A percentile compares a stretch with the other conserved stretches of the same genome.
Evolutionary conservation across 2,113 vertebrate species (phyloP).

Genomic region (Sinocyclocheilus grahami): DNA sequence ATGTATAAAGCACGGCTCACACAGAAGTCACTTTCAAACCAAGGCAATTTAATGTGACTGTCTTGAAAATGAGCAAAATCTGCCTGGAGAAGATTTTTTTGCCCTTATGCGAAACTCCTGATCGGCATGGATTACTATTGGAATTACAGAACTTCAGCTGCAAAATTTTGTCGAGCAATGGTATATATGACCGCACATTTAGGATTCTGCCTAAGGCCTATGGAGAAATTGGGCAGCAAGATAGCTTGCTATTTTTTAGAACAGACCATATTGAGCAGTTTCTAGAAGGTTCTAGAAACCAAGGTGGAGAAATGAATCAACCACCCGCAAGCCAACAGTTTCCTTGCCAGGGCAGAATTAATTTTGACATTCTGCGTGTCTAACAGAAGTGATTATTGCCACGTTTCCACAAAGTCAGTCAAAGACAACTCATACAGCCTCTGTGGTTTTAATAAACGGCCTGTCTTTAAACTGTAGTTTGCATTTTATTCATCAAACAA

Average conservation of each 20-base stretch:
- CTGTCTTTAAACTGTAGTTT: slow-evolving; percentile 48
- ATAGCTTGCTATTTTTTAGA: neutral
- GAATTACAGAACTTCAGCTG: too few species aligned
- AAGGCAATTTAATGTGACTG: neutral
- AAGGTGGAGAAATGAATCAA: slow-evolving; percentile 15
- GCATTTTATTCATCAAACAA: slow-evolving; percentile 70
- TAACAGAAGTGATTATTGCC: slow-evolving; percentile 56
- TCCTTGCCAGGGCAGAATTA: slow-evolving; percentile 55
- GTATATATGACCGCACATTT: neutral
- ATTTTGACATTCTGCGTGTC: slow-evolving; percentile 56
- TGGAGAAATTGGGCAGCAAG: neutral
- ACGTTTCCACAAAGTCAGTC: slow-evolving; percentile 57
- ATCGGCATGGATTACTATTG: neutral
- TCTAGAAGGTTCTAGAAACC: neutral
- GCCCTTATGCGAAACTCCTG: neutral
- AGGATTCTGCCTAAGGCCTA: neutral
- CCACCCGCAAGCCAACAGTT: slow-evolving; percentile 24
- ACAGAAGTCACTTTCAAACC: neutral
- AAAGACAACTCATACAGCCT: slow-evolving; percentile 46
- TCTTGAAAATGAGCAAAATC: neutral
- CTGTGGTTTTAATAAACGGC: slow-evolving; percentile 40
- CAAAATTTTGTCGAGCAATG: neutral
- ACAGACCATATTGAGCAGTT: neutral
- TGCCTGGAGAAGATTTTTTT: neutral
- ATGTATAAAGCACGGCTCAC: too few species aligned